Evolutionary conservation across 2,888 invertebrate species (phyloP).

Genomic region (Ethmia dodecea): DNA sequence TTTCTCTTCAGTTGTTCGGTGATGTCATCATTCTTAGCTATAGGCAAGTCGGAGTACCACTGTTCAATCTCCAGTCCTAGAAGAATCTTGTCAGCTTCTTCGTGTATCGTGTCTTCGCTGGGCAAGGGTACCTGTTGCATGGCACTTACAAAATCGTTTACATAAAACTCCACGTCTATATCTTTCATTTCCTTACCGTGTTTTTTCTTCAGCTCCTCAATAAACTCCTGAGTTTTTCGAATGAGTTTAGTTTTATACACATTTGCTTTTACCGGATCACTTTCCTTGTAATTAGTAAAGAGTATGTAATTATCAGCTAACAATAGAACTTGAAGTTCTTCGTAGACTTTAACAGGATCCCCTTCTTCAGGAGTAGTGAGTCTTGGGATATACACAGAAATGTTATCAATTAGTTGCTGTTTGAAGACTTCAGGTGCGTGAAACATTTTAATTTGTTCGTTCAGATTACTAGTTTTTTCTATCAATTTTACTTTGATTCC

Average conservation of each 20-base stretch:
- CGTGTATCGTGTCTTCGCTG: conserved; percentile 30
- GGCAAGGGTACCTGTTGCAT: conserved; percentile 47
- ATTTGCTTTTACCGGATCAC: conserved; percentile 35
- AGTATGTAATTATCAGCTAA: conserved; percentile 45
- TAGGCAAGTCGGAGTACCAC: conserved; percentile 48
- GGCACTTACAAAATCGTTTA: conserved; percentile 34
- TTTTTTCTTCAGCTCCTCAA: conserved; percentile 32
- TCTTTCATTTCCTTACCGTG: conserved; percentile 29
- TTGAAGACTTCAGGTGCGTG: conserved; percentile 32
- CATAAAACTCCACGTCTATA: conserved; percentile 26
- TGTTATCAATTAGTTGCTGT: conserved; percentile 37
- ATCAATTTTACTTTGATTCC: conserved; percentile 40
- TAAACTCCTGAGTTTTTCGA: conserved; percentile 30
- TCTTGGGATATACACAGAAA: conserved; percentile 29
- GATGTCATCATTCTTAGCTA: conserved; percentile 23
- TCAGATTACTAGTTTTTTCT: conserved; percentile 35
- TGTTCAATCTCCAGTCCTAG: conserved; percentile 45
- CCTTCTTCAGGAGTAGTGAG: conserved; percentile 16
- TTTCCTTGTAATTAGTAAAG: conserved; percentile 32
- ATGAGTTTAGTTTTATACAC: conserved; percentile 40
- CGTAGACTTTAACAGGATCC: conserved; percentile 24
- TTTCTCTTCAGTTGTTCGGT: conserved; percentile 28
- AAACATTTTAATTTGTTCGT: conserved; percentile 26
- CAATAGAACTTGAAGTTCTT: conserved; percentile 37
- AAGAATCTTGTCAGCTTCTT: conserved; percentile 47